Evolutionary conservation across 1,140 invertebrate genomes (phyloP), one percentile per base, ranked within the genome.

Genomic region (Heliconius himera): DNA sequence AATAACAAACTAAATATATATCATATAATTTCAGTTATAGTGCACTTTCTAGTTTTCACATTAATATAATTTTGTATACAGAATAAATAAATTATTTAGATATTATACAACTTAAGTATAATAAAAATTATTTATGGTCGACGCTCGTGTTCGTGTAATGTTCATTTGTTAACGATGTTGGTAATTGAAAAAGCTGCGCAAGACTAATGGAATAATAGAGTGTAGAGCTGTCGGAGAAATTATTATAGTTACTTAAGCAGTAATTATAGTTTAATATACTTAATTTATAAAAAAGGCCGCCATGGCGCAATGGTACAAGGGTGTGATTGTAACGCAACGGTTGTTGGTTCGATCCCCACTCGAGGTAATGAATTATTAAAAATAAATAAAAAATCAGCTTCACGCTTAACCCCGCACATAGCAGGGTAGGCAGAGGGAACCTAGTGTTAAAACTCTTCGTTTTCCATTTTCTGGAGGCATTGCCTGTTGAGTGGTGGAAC

Each of bases 201-300:
- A 73, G 73, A 80, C 70, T 73, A 76, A 80, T 80, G n/a, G 74
- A 56, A 60, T 74, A 76, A 80, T 80, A 80, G 74, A 49, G 56
- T 76, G 71, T 75, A 73, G 56, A 76, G 74, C 0, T 36, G 73
- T 54, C 20, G 38, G 49, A 75, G 66, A 80, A 75, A 80, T 76
- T 56, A 20, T 49, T 33, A 33, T 33, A 5, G 11, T 66, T 66
- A 56, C 36, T 60, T 36, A 71, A 20, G 56, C 36, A 38, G 22
- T 71, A 80, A 80, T 76, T 70, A 6, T 38, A 76, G 0, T 70
- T 70, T 76, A 26, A 66, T 66, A n/a, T 8, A 29, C 13, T 66
- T 29, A 26, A 66, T 66, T 66, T 66, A 16, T 26, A 16, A n/a
- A 8, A 54, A 54, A 54, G 16, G 5, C 13, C 13, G 41, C 1